phyloP scores from a whole-genome alignment of 1,140 invertebrate species.

The Coenobita brevimanus region DNA sequence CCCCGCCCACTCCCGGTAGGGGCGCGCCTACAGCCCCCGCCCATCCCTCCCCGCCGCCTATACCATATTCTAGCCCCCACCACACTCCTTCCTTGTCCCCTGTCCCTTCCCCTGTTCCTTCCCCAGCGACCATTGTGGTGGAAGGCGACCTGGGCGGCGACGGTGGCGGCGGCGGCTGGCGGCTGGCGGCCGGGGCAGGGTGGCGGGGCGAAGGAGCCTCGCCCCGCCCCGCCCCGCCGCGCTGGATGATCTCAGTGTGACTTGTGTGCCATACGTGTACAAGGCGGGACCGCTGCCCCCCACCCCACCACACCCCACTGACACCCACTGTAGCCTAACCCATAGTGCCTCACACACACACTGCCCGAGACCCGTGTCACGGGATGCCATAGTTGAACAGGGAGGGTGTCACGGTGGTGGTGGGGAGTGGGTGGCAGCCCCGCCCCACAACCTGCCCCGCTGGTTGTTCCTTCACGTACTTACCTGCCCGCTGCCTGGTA shows the following conservation, averaged over 20 bases:
- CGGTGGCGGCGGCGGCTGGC: not conserved
- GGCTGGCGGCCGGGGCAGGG: not conserved
- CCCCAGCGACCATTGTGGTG: no score
- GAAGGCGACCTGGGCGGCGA: not conserved
- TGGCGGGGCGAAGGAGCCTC: not conserved
- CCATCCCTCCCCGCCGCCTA: slow-evolving; percentile 13
- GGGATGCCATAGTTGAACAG: no score
- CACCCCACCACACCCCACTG: not conserved
- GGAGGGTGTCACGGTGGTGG: no score
- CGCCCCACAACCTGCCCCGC: no score
- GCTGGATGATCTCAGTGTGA: slow-evolving; percentile 62
- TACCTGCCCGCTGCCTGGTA: no score
- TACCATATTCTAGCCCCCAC: not conserved
- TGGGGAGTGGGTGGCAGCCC: no score
- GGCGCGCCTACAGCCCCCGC: slow-evolving; percentile 17
- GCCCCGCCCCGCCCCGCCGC: slow-evolving; percentile 13
- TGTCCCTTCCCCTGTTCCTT: not conserved
- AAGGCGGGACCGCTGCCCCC: slow-evolving; percentile 1
- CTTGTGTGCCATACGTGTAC: slow-evolving; percentile 65
- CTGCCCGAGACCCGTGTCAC: no score
- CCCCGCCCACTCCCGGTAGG: slow-evolving; percentile 67
- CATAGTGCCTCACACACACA: no score
- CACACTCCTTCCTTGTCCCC: not conserved
- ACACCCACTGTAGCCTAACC: not conserved
- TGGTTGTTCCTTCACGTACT: no score